Conservation (phyloP, 2,888 invertebrate species). For the Apoda limacodes region DNA sequence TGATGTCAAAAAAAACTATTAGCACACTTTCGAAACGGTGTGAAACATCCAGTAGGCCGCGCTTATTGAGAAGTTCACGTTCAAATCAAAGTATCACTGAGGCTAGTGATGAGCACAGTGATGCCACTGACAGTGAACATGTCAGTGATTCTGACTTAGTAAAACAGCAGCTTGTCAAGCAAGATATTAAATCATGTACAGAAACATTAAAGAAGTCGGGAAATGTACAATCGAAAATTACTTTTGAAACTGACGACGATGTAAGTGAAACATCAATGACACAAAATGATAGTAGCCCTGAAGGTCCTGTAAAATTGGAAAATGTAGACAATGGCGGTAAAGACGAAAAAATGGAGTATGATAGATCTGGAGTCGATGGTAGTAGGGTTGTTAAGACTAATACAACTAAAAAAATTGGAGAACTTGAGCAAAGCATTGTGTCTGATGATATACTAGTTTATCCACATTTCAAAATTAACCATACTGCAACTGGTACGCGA, state of each 20-base stretch:
- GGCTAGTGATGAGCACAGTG: constrained; percentile 28
- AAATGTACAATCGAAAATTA: constrained; percentile 39
- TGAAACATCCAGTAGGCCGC: constrained; percentile 20
- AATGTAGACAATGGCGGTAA: constrained; percentile 13
- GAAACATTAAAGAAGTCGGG: constrained; percentile 8
- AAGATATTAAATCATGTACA: constrained; percentile 1
- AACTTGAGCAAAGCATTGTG: neutral
- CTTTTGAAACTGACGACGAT: constrained; percentile 42
- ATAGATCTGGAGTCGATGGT: neutral
- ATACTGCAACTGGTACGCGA: constrained; percentile 35
- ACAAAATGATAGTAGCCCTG: constrained; percentile 12
- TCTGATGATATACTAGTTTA: constrained; percentile 24
- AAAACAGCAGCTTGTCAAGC: neutral
- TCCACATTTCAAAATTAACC: constrained; percentile 47
- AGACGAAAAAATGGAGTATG: neutral
- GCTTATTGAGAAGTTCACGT: constrained; percentile 32
- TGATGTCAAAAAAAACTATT: constrained; percentile 35
- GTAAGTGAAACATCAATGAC: constrained; percentile 12
- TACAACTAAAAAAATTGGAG: constrained; percentile 1
- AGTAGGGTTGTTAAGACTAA: neutral
- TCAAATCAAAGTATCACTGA: constrained; percentile 29
- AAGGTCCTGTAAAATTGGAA: constrained; percentile 14
- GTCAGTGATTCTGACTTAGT: constrained; percentile 17
- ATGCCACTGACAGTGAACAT: constrained; percentile 22
- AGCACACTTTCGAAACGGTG: constrained; percentile 24